Conservation (phyloP, 2,113 vertebrate genomes). For the Okapia johnstoni region DNA sequence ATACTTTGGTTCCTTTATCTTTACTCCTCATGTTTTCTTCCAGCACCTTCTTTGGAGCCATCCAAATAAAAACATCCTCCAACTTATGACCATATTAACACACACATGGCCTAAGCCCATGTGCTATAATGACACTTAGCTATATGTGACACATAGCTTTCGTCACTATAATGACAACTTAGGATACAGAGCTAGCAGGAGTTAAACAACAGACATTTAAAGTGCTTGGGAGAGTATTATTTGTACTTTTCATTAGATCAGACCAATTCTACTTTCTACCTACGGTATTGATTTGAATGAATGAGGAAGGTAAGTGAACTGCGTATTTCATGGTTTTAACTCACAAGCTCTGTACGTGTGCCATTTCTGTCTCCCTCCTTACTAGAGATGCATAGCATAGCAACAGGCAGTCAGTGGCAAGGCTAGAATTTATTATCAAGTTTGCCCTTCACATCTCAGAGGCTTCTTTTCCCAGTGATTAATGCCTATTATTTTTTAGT, state of each 20-base stretch:
- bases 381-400: not conserved
- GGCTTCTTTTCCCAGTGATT: not conserved
- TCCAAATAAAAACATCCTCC: not conserved
- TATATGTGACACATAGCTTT: no score
- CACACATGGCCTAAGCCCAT: accelerated
- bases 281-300: not conserved
- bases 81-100: not conserved
- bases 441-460: not conserved
- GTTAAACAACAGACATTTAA: not conserved
- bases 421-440: not conserved
- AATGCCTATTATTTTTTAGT: not conserved
- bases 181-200: not conserved
- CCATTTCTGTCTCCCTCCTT: not conserved
- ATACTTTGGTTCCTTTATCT: not conserved
- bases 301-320: not conserved
- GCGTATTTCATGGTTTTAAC: not conserved
- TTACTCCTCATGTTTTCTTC: not conserved
- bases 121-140: not conserved
- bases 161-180: not conserved
- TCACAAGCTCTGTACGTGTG: not conserved
- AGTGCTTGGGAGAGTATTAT: not conserved
- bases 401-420: not conserved
- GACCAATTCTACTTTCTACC: not conserved
- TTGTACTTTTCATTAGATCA: not conserved
- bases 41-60: not conserved